Percentiles rank a stretch among this genome's conserved stretches.
Evolutionary conservation across 2,113 vertebrate species (phyloP).

Genomic region (Sardina pilchardus): DNA sequence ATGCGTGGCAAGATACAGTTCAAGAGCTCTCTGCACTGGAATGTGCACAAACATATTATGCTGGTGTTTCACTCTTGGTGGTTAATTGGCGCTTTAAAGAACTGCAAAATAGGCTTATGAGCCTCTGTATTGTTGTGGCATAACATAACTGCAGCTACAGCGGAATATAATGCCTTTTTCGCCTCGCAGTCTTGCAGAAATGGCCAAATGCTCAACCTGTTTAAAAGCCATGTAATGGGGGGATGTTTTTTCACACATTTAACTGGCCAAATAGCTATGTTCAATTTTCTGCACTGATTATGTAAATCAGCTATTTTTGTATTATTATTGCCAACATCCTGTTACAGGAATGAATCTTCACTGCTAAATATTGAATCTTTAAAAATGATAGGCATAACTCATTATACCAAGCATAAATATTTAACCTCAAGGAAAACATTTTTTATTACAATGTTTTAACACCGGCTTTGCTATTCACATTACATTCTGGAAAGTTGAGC

Average conservation of each 20-base stretch:
- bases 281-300: not conserved
- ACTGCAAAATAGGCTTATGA: not conserved
- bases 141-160: not conserved
- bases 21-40: constrained; percentile 8
- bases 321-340: not conserved
- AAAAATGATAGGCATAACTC: not conserved
- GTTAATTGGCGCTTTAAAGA: constrained; percentile 8
- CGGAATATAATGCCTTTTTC: not conserved
- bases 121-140: not conserved
- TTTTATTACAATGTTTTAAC: not conserved
- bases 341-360: not conserved
- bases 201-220: not conserved
- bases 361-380: not conserved
- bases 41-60: constrained; percentile 5
- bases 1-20: constrained; percentile 14
- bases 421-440: not conserved
- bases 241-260: not conserved
- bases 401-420: not conserved
- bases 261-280: not conserved
- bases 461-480: not conserved
- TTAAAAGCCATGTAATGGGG: not conserved
- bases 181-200: not conserved
- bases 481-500: not conserved
- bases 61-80: not conserved
- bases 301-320: not conserved